These are phyloP conservation scores for Eurosta solidaginis DNA, from an alignment of 1,140 invertebrate species.

Conservation along the genomic window DNA sequence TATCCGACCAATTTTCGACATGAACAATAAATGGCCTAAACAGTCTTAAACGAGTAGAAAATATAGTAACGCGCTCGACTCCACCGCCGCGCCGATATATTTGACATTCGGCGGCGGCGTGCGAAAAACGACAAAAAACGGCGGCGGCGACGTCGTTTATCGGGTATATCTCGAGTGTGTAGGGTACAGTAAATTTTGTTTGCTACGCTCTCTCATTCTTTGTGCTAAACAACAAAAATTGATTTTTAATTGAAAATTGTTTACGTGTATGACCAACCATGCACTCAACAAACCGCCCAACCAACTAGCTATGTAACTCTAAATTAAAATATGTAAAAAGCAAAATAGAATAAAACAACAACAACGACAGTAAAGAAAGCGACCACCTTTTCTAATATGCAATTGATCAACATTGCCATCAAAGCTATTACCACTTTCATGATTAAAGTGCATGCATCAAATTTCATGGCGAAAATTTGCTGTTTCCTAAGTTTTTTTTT, in stretches of 20 bases:
- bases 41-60: no score
- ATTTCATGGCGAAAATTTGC: neutral
- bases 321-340: neutral
- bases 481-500: neutral
- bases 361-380: neutral
- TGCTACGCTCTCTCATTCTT: neutral
- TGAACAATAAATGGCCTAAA: no score
- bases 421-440: neutral
- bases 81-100: no score
- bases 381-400: neutral
- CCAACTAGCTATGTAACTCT: neutral
- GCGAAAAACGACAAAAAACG: no score
- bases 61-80: no score
- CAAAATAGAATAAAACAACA: neutral
- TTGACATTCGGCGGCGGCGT: no score
- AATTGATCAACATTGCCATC: neutral
- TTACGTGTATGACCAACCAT: neutral
- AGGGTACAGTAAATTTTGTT: neutral
- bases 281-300: neutral
- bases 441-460: neutral
- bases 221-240: neutral
- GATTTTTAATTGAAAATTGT: conserved; percentile 27
- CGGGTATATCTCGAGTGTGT: no score
- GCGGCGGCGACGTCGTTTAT: no score
- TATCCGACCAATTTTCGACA: no score